Evolutionary conservation across 92 coral and sea anemone genomes (phyloP).

Genomic region (Umimayanthus kanabou): DNA sequence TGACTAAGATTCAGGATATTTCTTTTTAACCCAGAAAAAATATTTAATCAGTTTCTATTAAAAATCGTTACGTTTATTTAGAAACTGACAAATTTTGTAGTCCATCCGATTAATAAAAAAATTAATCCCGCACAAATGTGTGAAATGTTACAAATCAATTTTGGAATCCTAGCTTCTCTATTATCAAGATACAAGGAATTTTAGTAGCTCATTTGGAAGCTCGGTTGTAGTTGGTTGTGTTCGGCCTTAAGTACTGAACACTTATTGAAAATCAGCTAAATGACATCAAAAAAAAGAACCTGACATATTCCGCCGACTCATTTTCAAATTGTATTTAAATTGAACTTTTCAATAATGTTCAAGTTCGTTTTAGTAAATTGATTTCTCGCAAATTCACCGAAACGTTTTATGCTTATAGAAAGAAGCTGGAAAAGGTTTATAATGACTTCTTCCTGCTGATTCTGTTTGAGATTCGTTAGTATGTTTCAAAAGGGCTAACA

Average conservation of each 20-base stretch:
- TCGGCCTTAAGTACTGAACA: neutral
- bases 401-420: neutral
- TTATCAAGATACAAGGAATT: neutral
- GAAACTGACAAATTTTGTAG: constrained; percentile 31
- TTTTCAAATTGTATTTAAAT: neutral
- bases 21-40: neutral
- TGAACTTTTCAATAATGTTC: neutral
- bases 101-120: constrained; percentile 22
- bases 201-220: constrained; percentile 16
- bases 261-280: neutral
- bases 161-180: neutral
- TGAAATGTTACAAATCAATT: constrained; percentile 11
- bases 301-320: neutral
- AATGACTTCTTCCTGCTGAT: neutral
- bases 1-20: neutral
- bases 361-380: neutral
- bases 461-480: constrained; percentile 1
- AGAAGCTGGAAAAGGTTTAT: neutral
- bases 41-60: constrained; percentile 9
- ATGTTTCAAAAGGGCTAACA: constrained; percentile 15
- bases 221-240: neutral
- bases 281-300: neutral
- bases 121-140: neutral
- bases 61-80: constrained; percentile 1
- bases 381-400: neutral